Percentiles rank a stretch among this genome's conserved stretches.
phyloP scores from a whole-genome alignment of 1,140 invertebrate species.

The Drosophila nannoptera region DNA sequence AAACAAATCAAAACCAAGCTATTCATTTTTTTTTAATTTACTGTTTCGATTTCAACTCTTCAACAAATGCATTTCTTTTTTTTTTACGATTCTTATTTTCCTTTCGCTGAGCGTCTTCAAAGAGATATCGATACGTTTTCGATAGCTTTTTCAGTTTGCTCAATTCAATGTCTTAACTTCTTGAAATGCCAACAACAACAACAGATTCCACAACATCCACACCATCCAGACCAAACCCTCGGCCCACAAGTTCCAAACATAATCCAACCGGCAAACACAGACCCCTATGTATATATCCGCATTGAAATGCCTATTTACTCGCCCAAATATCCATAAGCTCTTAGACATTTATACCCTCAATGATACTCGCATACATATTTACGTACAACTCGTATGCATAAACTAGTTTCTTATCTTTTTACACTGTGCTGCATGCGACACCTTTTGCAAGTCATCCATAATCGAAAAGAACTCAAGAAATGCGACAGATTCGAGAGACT shows the following conservation, averaged over 20 bases:
- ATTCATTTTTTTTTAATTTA: constrained; percentile 5
- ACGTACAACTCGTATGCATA: constrained; percentile 25
- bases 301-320: neutral
- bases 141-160: constrained; percentile 1
- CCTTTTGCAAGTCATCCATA: constrained; percentile 19
- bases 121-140: constrained; percentile 42
- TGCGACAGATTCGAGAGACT: neutral
- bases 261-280: constrained; percentile 1
- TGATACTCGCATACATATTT: constrained; percentile 10
- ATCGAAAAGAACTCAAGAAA: neutral
- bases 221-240: too few species aligned
- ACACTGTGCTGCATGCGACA: constrained; percentile 39
- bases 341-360: constrained; percentile 4
- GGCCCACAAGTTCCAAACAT: too few species aligned
- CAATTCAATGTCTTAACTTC: too few species aligned
- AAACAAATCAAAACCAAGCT: neutral
- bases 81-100: constrained; percentile 22
- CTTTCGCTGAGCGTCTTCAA: constrained; percentile 27
- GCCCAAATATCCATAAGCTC: constrained; percentile 1
- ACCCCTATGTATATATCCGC: constrained; percentile 9
- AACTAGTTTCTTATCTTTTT: constrained; percentile 19
- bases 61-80: constrained; percentile 3
- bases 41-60: constrained; percentile 8
- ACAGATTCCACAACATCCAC: too few species aligned
- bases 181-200: constrained; percentile 19